Evolutionary conservation across 2,113 vertebrate genomes (phyloP).

Genomic region (Cynopterus brachyotis): DNA sequence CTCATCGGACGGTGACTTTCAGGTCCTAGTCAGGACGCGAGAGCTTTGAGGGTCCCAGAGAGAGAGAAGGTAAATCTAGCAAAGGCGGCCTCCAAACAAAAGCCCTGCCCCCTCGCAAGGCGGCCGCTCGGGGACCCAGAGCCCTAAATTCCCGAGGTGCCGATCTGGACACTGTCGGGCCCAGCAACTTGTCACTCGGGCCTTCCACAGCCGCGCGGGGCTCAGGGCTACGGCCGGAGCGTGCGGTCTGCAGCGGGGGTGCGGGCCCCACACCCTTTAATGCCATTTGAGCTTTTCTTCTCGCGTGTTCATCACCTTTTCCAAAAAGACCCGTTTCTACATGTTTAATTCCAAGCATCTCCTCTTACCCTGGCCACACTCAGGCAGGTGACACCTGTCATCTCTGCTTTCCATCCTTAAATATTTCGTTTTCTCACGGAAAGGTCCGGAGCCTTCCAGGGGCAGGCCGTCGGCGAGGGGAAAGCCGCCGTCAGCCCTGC

Average conservation of each 20-base stretch:
- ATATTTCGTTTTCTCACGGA: conserved; percentile 56
- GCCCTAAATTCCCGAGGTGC: background rate
- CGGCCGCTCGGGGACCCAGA: background rate
- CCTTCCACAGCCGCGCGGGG: accelerated
- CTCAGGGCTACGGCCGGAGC: no score
- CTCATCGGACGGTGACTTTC: background rate
- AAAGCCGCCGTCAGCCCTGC: conserved; percentile 57
- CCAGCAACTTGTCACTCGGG: accelerated
- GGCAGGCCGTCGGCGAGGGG: conserved; percentile 39
- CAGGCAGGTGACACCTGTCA: conserved; percentile 50
- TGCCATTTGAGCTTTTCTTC: background rate
- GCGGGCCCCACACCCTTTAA: background rate
- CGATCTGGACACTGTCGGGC: background rate
- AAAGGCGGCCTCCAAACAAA: background rate
- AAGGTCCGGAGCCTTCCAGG: conserved; percentile 74
- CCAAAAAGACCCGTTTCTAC: background rate
- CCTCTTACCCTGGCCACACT: conserved; percentile 80
- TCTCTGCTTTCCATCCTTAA: conserved; percentile 68
- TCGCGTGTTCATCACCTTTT: background rate
- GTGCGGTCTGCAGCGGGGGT: no score
- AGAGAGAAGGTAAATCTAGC: background rate
- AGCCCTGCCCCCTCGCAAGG: background rate
- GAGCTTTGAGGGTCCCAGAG: background rate
- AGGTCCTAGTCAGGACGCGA: background rate
- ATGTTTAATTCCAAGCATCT: background rate